Percentiles rank a stretch among this genome's conserved stretches.
These are phyloP conservation scores for Charadrius vociferus DNA, from an alignment of 2,113 vertebrate species.

Conservation along the genomic window DNA sequence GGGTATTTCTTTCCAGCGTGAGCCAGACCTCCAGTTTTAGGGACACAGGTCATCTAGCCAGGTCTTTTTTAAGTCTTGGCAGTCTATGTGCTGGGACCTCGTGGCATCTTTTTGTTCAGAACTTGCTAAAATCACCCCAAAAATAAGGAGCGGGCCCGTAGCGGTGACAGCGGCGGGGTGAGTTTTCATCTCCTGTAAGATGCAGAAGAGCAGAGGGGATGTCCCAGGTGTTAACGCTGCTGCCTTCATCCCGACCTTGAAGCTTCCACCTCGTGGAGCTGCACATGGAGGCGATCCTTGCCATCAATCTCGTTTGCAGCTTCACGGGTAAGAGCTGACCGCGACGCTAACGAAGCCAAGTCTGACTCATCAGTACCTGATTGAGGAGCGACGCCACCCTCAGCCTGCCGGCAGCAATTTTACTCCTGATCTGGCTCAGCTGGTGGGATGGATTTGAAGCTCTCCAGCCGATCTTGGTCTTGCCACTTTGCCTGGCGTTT, in stretches of 20 bases:
- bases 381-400: neutral
- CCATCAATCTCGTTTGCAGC: neutral
- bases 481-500: neutral
- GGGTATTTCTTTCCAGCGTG: accelerated
- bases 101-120: neutral
- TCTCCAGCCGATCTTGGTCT: neutral
- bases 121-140: neutral
- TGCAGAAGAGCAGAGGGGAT: neutral
- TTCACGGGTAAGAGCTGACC: neutral
- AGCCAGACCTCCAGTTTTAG: neutral
- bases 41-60: neutral
- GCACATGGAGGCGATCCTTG: neutral
- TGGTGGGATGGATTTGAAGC: neutral
- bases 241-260: neutral
- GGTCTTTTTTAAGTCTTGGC: neutral
- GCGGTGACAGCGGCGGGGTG: neutral
- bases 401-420: neutral
- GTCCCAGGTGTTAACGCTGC: neutral
- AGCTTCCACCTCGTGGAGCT: neutral
- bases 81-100: neutral
- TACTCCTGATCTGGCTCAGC: neutral
- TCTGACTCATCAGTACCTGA: neutral
- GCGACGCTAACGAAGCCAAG: neutral
- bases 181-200: neutral
- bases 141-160: neutral